Evolutionary conservation across 2,888 invertebrate species (phyloP).

Genomic region (Craniophora ligustri): DNA sequence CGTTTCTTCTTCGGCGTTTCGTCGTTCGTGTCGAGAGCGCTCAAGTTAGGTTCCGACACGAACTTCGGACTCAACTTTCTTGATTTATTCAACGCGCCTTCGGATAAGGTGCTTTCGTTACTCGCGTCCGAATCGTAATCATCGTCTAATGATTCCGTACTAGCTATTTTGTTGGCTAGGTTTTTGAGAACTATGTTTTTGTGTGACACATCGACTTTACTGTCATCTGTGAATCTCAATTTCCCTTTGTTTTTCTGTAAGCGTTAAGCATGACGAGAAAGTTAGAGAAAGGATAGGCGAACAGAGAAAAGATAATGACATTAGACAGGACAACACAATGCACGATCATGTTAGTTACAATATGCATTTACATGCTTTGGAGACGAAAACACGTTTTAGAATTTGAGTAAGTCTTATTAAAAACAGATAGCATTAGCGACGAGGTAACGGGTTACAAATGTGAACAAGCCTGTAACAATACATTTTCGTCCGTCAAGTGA

Average conservation of each 20-base stretch:
- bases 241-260: slow-evolving; percentile 83
- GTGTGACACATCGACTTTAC: slow-evolving; percentile 78
- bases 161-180: slow-evolving; percentile 81
- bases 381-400: slow-evolving; percentile 9
- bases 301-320: slow-evolving; percentile 33
- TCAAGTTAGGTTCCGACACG: slow-evolving; percentile 84
- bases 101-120: slow-evolving; percentile 83
- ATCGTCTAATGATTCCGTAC: slow-evolving; percentile 76
- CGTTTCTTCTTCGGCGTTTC: slow-evolving; percentile 85
- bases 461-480: too few species aligned
- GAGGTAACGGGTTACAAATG: too few species aligned
- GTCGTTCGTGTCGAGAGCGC: slow-evolving; percentile 72
- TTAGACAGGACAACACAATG: slow-evolving; percentile 50
- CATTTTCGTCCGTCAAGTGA: too few species aligned
- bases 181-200: slow-evolving; percentile 84
- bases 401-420: too few species aligned
- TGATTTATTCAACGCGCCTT: slow-evolving; percentile 76
- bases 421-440: too few species aligned
- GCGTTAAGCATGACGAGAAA: slow-evolving; percentile 62
- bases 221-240: slow-evolving; percentile 73
- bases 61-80: slow-evolving; percentile 82
- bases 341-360: slow-evolving; percentile 51
- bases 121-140: slow-evolving; percentile 82
- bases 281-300: slow-evolving; percentile 65
- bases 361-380: slow-evolving; percentile 47